Base-by-base conservation (phyloP, 35 echinoderm and acorn worm genomes). In the Heliocidaris erythrogramma region DNA sequence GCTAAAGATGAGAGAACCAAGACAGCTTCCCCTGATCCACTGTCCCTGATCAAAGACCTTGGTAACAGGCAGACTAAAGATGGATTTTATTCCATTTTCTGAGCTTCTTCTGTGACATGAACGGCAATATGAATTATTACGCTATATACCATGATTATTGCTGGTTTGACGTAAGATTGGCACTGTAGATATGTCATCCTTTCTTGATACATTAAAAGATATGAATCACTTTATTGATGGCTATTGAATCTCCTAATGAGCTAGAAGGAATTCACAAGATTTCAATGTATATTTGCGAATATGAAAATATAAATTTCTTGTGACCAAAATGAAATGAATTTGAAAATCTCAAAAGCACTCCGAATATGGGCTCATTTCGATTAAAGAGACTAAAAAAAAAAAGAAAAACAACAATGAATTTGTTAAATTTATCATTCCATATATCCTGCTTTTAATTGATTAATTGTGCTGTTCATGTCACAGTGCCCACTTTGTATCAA, bases 1-100 rank as follows among this genome's bases (percentile, higher is more conserved):
- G 93, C 97, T 5, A 95, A 94, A 7, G 97, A 97, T 24, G 98
- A 97, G 27, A 59, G 97, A 18, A 92, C 78, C 9, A 97, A 97
- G 86, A 97, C 98, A 13, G 96, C 98, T 9, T 99, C 98, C 17
- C 98, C 98, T 48, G 98, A 99, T 95, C 98, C 98, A 3, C 78
- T 97, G 49, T 95, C 95, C n/a, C 94, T 99, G 8, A 97, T 99
- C 90, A 96, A 99, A 96, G 98, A 99, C 42, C 95, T 99, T 16
- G 95, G 97, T 30, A 99, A 85, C 53, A 92, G 98, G 92, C 97
- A 97, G 47, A 97, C 96, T 30, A 99, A 97, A 86, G 98, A 97
- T 95, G 98, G 98, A 60, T 99, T 94, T 86, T 99, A 99, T 91
- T 98, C 97, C 49, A 94, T 95, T 52, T 97, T 97, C 60, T 93